Conservation (phyloP, 2,113 vertebrate species). For the Phyllopteryx taeniolatus region DNA sequence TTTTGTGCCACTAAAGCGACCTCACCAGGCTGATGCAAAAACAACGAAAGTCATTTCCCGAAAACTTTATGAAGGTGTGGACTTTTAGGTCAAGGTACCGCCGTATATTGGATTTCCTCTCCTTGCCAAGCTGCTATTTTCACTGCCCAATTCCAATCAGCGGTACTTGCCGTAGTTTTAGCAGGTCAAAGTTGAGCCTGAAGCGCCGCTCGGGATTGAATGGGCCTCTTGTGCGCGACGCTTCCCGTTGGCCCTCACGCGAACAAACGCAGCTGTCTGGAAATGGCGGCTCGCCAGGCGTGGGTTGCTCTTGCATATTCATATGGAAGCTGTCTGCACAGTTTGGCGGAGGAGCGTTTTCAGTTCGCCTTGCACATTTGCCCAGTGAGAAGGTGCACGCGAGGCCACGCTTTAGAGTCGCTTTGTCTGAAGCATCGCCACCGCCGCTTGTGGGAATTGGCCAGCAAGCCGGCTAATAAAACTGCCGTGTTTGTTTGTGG, state of each 20-base stretch:
- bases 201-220: neutral
- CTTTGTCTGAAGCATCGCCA: neutral
- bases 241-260: neutral
- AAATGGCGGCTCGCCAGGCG: conserved; percentile 1
- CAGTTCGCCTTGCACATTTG: neutral
- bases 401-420: neutral
- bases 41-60: too few relatives aligned
- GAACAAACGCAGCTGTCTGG: neutral
- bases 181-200: neutral
- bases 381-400: neutral
- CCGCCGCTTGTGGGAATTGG: neutral
- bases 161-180: neutral
- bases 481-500: neutral
- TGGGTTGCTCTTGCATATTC: neutral
- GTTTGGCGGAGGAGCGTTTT: neutral
- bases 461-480: neutral
- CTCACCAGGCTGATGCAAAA: too few relatives aligned
- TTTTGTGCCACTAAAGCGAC: too few relatives aligned
- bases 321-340: neutral
- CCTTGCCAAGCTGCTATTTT: neutral
- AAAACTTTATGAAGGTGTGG: too few relatives aligned
- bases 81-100: too few relatives aligned
- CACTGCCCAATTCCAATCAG: neutral
- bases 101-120: neutral
- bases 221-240: neutral